Base-by-base conservation (phyloP, 1,140 invertebrate genomes). In the Micrasema longulum region DNA sequence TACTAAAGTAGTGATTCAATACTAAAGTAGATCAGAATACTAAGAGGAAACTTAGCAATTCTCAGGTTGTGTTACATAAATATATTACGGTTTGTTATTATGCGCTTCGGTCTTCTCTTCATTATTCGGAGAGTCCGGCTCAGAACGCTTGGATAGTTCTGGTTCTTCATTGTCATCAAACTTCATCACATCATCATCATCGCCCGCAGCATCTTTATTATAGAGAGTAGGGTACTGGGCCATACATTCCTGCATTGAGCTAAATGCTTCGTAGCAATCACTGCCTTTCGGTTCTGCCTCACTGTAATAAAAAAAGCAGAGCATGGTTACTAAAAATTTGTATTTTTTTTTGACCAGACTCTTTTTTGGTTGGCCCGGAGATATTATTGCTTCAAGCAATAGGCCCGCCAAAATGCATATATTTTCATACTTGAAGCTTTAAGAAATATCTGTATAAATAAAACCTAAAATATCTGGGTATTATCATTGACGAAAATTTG, bases 221-320 rank as follows among this genome's bases (percentile, higher is more conserved):
- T 98, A 98, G 11, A 98, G 83, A 7, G 91, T 89, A 0, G 97
- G 96, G 87, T 93, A 98, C 66, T 93, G 85, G 1, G 89, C 81
- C 92, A 98, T 97, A 80, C 97, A 99, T n/a, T 90, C 86, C 77
- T 96, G 94, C 96, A 98, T 97, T 36, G 87, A 88, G 79, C 91
- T 91, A 83, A 98, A 98, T 64, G 92, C 88, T 69, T 96, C 93
- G 77, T 93, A 92, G 81, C 97, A 98, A 76, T 99, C 95, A 26
- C 91, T 92, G 16, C 94, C 96, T 81, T 95, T 96, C 0, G 91
- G 91, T 4, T 94, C 93, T 5, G 86, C 87, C 14, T 87, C 85
- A 75, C 87, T 88, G 77, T 16, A 79, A 52, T 16, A 43, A n/a
- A 31, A 67, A 35, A 67, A 45, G 18, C 16, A n/a, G n/a, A n/a